phyloP scores from a whole-genome alignment of 2,797 vertebrate genomes.

The Pipistrellus kuhlii region DNA sequence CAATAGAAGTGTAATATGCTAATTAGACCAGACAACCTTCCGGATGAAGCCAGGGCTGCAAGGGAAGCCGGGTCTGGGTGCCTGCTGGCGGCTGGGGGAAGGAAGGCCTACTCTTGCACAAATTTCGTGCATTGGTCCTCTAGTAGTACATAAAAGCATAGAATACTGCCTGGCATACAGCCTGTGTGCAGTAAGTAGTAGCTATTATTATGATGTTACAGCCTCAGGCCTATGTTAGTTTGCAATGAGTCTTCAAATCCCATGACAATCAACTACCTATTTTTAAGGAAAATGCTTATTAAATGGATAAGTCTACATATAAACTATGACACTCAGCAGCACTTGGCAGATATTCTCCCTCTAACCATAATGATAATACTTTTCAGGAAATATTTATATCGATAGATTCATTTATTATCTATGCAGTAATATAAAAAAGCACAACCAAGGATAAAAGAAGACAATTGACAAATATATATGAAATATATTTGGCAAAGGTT shows the following conservation, averaged over 20 bases:
- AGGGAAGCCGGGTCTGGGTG: too few species aligned
- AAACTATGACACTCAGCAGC: neutral
- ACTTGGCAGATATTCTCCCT: conserved; percentile 24
- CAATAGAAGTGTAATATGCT: too few species aligned
- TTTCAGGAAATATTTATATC: conserved; percentile 56
- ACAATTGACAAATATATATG: neutral
- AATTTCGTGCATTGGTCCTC: too few species aligned
- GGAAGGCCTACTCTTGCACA: too few species aligned
- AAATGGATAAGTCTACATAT: conserved; percentile 20
- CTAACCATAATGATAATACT: conserved; percentile 11
- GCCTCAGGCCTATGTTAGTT: neutral
- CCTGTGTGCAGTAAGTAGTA: neutral
- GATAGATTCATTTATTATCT: neutral
- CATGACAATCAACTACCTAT: conserved; percentile 3
- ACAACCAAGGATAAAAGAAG: conserved; percentile 44
- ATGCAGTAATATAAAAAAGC: conserved; percentile 40
- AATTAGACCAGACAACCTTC: too few species aligned
- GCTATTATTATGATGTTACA: neutral
- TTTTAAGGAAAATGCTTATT: conserved; percentile 47
- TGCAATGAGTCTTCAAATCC: conserved; percentile 35
- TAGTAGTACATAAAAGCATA: neutral
- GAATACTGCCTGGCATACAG: neutral
- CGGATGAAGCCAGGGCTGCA: too few species aligned
- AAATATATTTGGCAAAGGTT: neutral
- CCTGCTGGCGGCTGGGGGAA: too few species aligned